phyloP scores from a whole-genome alignment of 2,797 vertebrate genomes.

The Sebastes reedi region DNA sequence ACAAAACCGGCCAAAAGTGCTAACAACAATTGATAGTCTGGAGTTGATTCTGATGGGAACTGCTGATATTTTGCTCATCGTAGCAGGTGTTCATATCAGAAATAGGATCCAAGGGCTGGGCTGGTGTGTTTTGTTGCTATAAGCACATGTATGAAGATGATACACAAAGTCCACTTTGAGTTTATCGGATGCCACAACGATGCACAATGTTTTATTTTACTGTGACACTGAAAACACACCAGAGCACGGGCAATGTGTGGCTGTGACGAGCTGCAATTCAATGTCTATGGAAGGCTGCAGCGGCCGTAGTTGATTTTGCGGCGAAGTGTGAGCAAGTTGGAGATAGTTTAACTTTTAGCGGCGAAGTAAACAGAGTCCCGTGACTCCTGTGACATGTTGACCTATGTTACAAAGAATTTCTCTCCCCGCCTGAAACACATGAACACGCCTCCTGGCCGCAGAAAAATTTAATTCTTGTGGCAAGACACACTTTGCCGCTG shows the following conservation, averaged over 20 bases:
- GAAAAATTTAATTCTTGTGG: too few relatives aligned
- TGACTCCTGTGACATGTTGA: too few relatives aligned
- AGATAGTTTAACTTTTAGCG: too few relatives aligned
- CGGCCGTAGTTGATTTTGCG: too few relatives aligned
- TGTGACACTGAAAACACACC: neutral
- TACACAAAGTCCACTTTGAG: neutral
- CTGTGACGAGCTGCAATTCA: accelerated
- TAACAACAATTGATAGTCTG: neutral
- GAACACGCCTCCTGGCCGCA: too few relatives aligned
- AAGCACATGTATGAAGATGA: neutral
- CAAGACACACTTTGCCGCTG: too few relatives aligned
- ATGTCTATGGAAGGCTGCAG: too few relatives aligned
- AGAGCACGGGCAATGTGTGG: accelerated
- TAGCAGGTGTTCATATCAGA: neutral
- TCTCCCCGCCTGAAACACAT: too few relatives aligned
- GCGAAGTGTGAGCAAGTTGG: too few relatives aligned
- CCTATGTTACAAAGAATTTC: too few relatives aligned
- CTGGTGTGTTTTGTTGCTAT: neutral
- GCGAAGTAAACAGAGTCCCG: too few relatives aligned
- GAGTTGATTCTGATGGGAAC: neutral
- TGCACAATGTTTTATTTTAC: neutral
- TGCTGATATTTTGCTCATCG: neutral
- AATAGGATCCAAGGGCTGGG: neutral
- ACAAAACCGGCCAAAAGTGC: neutral
- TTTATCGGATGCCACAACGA: neutral